Evolutionary conservation across 2,797 vertebrate species (phyloP), one percentile per base, ranked within the genome.

Genomic region (Onychomys arenicola): DNA sequence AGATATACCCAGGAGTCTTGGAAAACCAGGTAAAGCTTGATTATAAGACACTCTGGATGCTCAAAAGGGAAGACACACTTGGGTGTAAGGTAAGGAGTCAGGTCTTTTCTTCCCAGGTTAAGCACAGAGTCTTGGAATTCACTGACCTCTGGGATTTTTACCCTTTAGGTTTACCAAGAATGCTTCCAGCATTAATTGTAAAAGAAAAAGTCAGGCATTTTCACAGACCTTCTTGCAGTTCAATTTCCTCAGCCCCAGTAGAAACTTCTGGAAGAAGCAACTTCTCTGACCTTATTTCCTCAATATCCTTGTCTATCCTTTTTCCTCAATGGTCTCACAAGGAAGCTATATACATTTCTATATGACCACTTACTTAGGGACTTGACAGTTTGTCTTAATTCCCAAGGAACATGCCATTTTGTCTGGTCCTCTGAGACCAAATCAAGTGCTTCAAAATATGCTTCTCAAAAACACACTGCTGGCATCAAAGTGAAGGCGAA

Each of bases 371-470:
- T 84, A 27, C 43, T 89, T 89, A 89, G 89, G 10, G 13, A 49
- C 69, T 86, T 95, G 82, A 85, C 57, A 92, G 32, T 40, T 85
- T 92, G 71, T 85, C 84, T 95, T 57, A 65, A 46, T 89, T 89
- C 88, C n/a, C 57, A 89, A 76, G 63, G 29, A 97, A 83, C 37
- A 75, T 43, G 49, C 63, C 6, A 10, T 86, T 92, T 96, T 71
- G 65, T 85, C 59, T 95, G 25, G 2, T 27, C 43, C 2, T 23
- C 21, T 77, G 23, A 52, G 29, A n/a, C 55, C 76, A 93, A 71
- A 90, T 90, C 76, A 84, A 55, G 93, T 95, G 57, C 59, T 96
- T 93, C 87, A 95, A 89, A 94, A 95, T 67, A 95, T 65, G 0
- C 43, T 93, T 82, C 57, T 94, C 32, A 92, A 92, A 84, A 93